A percentile compares a stretch with the other conserved stretches of the same genome.
Evolutionary conservation across 2,797 vertebrate genomes (phyloP).

Genomic region (Halcyon smyrnensis): DNA sequence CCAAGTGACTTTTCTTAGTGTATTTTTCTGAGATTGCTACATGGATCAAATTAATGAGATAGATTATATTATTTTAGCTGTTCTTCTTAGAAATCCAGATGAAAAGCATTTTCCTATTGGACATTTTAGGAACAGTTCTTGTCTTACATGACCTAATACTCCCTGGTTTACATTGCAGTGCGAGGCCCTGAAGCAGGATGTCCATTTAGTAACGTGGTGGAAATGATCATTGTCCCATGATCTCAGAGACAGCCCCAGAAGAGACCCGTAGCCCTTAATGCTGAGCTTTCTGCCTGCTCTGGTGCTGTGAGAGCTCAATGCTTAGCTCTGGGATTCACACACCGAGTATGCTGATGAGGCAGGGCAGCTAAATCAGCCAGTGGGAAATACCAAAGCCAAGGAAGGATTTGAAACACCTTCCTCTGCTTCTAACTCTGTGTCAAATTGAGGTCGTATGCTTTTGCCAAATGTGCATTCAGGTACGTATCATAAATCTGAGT

Average conservation of each 20-base stretch:
- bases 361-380: neutral
- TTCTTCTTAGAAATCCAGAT: neutral
- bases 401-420: neutral
- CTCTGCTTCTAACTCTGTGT: neutral
- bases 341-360: neutral
- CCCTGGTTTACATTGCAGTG: neutral
- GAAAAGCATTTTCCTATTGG: rapidly evolving
- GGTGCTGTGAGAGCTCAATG: neutral
- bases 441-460: neutral
- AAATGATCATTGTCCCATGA: neutral
- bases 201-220: neutral
- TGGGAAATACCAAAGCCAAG: neutral
- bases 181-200: neutral
- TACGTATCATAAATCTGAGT: neutral
- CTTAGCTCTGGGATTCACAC: neutral
- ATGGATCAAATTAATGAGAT: neutral
- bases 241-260: neutral
- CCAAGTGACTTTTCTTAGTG: neutral
- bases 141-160: neutral
- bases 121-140: neutral
- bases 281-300: neutral
- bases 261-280: neutral
- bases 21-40: neutral
- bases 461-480: neutral
- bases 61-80: neutral